These are phyloP conservation scores for Pangasianodon gigas DNA, from an alignment of 2,113 vertebrate genomes.

Conservation along the genomic window DNA sequence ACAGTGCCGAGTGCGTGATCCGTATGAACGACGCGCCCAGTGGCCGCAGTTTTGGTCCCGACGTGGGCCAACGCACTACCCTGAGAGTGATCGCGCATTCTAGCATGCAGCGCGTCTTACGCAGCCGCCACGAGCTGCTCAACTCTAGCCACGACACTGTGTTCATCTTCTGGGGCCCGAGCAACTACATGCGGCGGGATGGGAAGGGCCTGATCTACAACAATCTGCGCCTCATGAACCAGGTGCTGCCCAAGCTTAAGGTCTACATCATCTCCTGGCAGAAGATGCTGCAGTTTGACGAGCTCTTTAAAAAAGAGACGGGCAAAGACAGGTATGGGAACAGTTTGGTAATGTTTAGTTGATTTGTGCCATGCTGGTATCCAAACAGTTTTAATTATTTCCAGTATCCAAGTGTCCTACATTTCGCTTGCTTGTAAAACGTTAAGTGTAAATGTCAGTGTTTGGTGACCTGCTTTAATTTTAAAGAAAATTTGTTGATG, in stretches of 20 bases:
- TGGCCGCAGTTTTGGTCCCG: constrained; percentile 72
- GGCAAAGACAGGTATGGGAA: constrained; percentile 93
- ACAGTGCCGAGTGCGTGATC: constrained; percentile 90
- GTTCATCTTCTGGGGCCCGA: constrained; percentile 99
- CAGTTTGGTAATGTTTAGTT: not conserved
- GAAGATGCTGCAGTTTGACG: constrained; percentile 97
- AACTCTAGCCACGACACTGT: constrained; percentile 90
- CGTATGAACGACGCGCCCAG: constrained; percentile 97
- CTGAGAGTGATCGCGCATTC: constrained; percentile 94
- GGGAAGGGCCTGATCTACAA: constrained; percentile 95
- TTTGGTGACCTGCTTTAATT: constrained; percentile 15
- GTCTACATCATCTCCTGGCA: constrained; percentile 94
- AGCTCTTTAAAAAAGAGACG: constrained; percentile 95
- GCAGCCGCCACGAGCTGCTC: constrained; percentile 87
- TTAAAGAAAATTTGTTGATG: not conserved
- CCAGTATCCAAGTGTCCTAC: not conserved
- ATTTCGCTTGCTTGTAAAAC: not conserved
- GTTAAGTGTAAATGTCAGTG: not conserved
- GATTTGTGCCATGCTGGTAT: not conserved
- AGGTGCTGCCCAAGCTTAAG: constrained; percentile 88
- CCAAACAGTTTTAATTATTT: not conserved
- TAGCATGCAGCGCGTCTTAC: constrained; percentile 91
- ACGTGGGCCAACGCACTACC: constrained; percentile 90
- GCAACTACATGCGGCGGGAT: constrained; percentile 93
- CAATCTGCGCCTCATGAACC: constrained; percentile 92